A percentile compares a stretch with the other conserved stretches of the same genome.
phyloP scores from a whole-genome alignment of 2,888 invertebrate genomes.

The Congeria kusceri region DNA sequence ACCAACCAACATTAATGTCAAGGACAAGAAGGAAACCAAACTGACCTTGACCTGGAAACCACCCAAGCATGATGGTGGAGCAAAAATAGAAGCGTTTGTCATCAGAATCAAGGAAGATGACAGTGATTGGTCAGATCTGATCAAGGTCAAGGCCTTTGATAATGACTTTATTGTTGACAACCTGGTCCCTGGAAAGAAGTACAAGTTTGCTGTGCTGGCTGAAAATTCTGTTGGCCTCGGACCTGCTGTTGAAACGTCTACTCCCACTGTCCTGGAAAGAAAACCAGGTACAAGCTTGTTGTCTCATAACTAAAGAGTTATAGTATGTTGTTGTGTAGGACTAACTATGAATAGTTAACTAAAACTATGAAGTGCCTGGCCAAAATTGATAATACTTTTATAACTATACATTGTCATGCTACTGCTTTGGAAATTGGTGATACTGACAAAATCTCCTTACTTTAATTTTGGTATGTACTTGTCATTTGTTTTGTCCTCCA shows the following conservation, averaged over 20 bases:
- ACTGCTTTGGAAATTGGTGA: no score
- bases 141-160: slow-evolving; percentile 91
- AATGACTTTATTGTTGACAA: slow-evolving; percentile 78
- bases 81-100: slow-evolving; percentile 83
- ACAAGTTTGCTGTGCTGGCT: slow-evolving; percentile 83
- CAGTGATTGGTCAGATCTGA: slow-evolving; percentile 93
- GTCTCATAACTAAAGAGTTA: no score
- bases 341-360: no score
- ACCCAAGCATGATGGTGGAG: slow-evolving; percentile 84
- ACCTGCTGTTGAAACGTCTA: slow-evolving; percentile 72
- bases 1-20: slow-evolving; percentile 69
- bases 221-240: slow-evolving; percentile 81
- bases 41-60: slow-evolving; percentile 84
- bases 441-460: no score
- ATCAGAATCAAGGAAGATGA: slow-evolving; percentile 87
- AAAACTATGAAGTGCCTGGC: no score
- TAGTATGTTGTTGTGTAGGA: no score
- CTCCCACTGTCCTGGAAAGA: slow-evolving; percentile 72
- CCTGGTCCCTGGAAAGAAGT: slow-evolving; percentile 78
- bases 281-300: slow-evolving; percentile 74
- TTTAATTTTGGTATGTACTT: no score
- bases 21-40: slow-evolving; percentile 72
- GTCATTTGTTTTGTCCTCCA: slow-evolving; percentile 33
- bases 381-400: no score
- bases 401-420: no score